Conservation (phyloP, 2,797 vertebrate species). For the Macropus fuliginosus region DNA sequence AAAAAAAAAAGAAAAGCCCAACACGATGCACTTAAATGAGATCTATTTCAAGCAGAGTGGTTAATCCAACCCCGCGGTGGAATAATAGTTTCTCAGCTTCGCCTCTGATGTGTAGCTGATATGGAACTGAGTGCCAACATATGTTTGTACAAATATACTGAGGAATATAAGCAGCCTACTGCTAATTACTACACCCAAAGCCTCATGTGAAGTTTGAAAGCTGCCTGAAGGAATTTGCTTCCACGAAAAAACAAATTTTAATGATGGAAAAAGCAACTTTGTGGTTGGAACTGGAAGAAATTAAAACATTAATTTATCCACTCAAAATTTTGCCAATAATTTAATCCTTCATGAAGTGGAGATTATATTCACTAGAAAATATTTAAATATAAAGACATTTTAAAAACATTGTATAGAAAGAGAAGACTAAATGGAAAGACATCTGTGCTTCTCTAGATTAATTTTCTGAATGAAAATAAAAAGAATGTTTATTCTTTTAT, state of each 20-base stretch:
- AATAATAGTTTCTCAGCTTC: slow-evolving; percentile 64
- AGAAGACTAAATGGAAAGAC: slow-evolving; percentile 25
- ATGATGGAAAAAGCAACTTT: slow-evolving; percentile 65
- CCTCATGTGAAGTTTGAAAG: slow-evolving; percentile 64
- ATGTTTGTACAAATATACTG: slow-evolving; percentile 80
- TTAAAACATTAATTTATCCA: slow-evolving; percentile 55
- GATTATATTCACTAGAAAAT: slow-evolving; percentile 44
- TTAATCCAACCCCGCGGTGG: slow-evolving; percentile 79
- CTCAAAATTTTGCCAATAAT: slow-evolving; percentile 49
- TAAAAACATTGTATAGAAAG: slow-evolving; percentile 7
- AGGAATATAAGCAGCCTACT: slow-evolving; percentile 70
- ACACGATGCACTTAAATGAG: slow-evolving; percentile 65
- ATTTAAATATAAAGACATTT: slow-evolving; percentile 38
- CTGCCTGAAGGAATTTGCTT: slow-evolving; percentile 72
- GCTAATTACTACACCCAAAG: slow-evolving; percentile 78
- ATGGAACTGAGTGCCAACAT: slow-evolving; percentile 69
- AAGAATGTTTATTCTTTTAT: not conserved
- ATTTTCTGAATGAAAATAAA: slow-evolving; percentile 38
- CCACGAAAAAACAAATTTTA: slow-evolving; percentile 50
- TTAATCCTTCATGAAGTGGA: slow-evolving; percentile 56
- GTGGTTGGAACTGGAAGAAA: slow-evolving; percentile 57
- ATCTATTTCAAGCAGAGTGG: slow-evolving; percentile 71
- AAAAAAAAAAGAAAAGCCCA: slow-evolving; percentile 10
- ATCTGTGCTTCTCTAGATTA: not conserved
- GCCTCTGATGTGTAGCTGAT: slow-evolving; percentile 79